Percentiles rank a stretch among this genome's conserved stretches.
Evolutionary conservation across 35 echinoderm and acorn worm genomes (phyloP).

Genomic region (Amphiura filiformis): DNA sequence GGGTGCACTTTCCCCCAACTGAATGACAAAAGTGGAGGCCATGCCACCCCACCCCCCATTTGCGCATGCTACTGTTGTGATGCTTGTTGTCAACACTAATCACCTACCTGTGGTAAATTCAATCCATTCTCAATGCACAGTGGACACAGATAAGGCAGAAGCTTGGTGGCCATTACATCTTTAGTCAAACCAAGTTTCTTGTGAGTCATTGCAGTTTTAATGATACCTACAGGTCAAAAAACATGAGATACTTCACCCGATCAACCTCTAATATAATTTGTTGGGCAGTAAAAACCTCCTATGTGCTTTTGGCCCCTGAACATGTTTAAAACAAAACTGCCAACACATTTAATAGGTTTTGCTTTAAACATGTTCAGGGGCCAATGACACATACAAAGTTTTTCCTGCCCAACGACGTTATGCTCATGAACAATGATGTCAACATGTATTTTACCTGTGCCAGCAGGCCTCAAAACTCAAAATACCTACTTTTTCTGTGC

Average conservation of each 20-base stretch:
- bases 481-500: too few species aligned
- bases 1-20: too few species aligned
- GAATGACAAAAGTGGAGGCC: too few species aligned
- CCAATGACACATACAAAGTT: too few species aligned
- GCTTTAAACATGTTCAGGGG: too few species aligned
- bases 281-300: too few species aligned
- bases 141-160: slow-evolving; percentile 86
- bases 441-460: too few species aligned
- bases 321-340: slow-evolving; percentile 1
- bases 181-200: slow-evolving; percentile 96
- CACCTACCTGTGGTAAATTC: slow-evolving; percentile 84
- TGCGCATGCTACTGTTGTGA: too few species aligned
- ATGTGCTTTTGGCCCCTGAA: too few species aligned
- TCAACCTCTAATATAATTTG: neutral
- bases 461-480: too few species aligned
- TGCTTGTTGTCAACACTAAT: too few species aligned
- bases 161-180: slow-evolving; percentile 78
- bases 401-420: too few species aligned
- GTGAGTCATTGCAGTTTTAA: slow-evolving; percentile 75
- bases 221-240: slow-evolving; percentile 71
- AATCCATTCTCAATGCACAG: slow-evolving; percentile 87
- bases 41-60: neutral
- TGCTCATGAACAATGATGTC: neutral
- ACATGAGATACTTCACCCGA: neutral
- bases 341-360: neutral